phyloP scores from a whole-genome alignment of 2,113 vertebrate genomes.

The Corythaeola cristata region DNA sequence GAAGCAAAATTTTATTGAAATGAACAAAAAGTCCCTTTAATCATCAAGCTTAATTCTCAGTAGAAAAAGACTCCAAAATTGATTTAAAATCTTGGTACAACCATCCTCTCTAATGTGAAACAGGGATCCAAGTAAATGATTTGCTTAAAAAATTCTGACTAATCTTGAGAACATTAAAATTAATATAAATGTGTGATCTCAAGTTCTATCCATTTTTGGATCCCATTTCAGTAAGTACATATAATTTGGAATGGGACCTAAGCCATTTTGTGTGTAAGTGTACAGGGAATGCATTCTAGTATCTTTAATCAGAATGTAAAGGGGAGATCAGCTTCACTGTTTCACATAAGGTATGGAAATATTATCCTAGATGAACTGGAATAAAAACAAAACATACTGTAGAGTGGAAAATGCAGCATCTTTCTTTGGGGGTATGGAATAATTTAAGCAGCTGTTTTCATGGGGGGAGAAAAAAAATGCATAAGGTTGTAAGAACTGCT shows the following conservation, averaged over 20 bases:
- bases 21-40: slow-evolving; percentile 65
- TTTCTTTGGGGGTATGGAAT: neutral
- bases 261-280: slow-evolving; percentile 3
- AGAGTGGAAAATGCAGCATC: neutral
- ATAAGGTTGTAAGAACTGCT: neutral
- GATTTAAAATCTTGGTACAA: slow-evolving; percentile 68
- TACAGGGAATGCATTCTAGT: neutral
- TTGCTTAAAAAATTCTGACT: slow-evolving; percentile 76
- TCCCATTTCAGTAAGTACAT: slow-evolving; percentile 18
- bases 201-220: slow-evolving; percentile 67
- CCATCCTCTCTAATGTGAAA: slow-evolving; percentile 67
- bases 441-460: neutral
- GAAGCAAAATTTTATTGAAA: slow-evolving; percentile 67
- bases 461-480: neutral
- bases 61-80: slow-evolving; percentile 56
- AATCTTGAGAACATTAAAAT: slow-evolving; percentile 75
- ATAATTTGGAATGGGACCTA: slow-evolving; percentile 25
- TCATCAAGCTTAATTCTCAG: slow-evolving; percentile 59
- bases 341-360: neutral
- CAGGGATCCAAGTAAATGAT: slow-evolving; percentile 70
- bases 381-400: neutral
- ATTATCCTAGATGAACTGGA: neutral
- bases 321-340: neutral
- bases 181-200: slow-evolving; percentile 71
- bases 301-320: slow-evolving; percentile 9